Conservation (phyloP, 2,113 vertebrate species). For the Aegithalos caudatus region DNA sequence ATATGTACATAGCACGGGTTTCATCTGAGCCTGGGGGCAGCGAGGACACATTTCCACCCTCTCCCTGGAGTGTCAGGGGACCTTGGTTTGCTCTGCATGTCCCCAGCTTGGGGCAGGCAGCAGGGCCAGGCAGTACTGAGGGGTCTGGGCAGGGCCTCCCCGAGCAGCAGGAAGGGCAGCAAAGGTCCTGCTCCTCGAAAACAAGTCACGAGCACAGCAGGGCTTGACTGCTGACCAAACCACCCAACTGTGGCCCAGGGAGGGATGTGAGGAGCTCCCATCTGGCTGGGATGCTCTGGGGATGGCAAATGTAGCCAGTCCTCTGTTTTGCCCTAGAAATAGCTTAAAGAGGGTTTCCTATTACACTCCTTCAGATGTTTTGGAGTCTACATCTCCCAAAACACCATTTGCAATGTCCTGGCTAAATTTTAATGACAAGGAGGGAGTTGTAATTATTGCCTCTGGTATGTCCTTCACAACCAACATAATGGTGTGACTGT, state of each 20-base stretch:
- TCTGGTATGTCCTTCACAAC: neutral
- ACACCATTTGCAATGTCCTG: neutral
- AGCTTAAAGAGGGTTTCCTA: neutral
- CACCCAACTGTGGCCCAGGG: fast-evolving
- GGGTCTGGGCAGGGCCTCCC: neutral
- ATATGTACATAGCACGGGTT: slow-evolving; percentile 27
- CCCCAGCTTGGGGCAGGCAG: neutral
- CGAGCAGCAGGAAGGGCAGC: neutral
- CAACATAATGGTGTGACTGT: neutral
- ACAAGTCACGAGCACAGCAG: neutral
- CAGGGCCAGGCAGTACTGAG: neutral
- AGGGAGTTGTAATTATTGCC: slow-evolving; percentile 24
- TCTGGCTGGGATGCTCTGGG: neutral
- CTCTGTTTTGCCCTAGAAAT: neutral
- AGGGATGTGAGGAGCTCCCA: neutral
- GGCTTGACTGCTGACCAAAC: neutral
- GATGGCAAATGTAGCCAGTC: neutral
- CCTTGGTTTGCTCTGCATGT: neutral
- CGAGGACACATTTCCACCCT: neutral
- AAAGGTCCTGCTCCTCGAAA: neutral
- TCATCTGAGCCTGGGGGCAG: slow-evolving; percentile 13
- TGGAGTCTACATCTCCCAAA: neutral
- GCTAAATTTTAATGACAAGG: neutral
- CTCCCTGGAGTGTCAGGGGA: neutral
- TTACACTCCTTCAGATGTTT: neutral